Percentiles rank a stretch among this genome's conserved stretches.
Conservation (phyloP, 2,888 invertebrate genomes). For the Ephialtes manifestator region DNA sequence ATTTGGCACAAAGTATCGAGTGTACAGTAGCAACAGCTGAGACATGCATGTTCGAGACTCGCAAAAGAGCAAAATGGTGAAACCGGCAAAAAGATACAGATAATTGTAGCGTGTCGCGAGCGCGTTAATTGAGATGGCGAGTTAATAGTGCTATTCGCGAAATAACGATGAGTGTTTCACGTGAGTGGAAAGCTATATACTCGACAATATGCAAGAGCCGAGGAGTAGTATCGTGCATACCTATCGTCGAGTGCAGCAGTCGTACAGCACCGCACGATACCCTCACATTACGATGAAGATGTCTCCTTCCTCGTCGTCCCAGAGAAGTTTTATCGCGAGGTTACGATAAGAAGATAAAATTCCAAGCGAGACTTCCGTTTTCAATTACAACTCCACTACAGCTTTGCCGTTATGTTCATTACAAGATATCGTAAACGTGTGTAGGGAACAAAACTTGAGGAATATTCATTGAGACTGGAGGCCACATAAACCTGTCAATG, state of each 20-base stretch:
- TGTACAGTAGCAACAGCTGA: slow-evolving; percentile 19
- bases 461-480: slow-evolving; percentile 36
- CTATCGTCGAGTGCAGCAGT: slow-evolving; percentile 26
- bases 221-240: slow-evolving; percentile 3
- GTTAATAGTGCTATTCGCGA: slow-evolving; percentile 34
- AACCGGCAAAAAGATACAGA: slow-evolving; percentile 47
- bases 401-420: slow-evolving; percentile 25
- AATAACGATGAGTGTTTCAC: slow-evolving; percentile 40
- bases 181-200: not conserved
- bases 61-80: slow-evolving; percentile 3
- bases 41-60: slow-evolving; percentile 1
- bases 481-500: slow-evolving; percentile 15
- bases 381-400: slow-evolving; percentile 16
- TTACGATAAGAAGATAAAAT: slow-evolving; percentile 45
- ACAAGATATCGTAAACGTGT: not conserved
- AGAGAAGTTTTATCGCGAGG: slow-evolving; percentile 38
- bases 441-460: slow-evolving; percentile 10
- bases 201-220: not conserved
- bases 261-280: not conserved
- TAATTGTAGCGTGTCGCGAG: slow-evolving; percentile 57
- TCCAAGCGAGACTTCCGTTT: slow-evolving; percentile 55
- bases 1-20: slow-evolving; percentile 4
- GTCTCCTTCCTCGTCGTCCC: slow-evolving; percentile 28
- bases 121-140: slow-evolving; percentile 61
- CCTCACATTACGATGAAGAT: slow-evolving; percentile 52